Conservation (phyloP, 1,140 invertebrate species). For the Aphidius ervi region DNA sequence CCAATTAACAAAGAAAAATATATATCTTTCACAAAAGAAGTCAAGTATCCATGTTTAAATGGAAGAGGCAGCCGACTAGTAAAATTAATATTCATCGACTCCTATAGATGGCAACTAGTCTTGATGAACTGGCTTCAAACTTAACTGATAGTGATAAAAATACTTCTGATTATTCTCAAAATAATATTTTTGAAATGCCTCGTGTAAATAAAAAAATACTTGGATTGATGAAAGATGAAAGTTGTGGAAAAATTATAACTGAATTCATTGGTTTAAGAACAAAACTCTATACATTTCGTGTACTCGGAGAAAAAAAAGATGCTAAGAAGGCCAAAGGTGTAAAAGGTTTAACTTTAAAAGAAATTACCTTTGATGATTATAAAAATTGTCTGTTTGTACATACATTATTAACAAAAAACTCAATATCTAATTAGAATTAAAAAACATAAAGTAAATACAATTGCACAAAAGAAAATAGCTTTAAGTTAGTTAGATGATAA, state of each 20-base stretch:
- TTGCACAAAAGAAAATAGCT: slow-evolving; percentile 11
- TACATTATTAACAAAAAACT: background rate
- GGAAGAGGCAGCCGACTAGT: no score
- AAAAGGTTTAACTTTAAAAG: slow-evolving; percentile 16
- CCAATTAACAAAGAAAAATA: no score
- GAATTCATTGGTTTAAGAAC: slow-evolving; percentile 17
- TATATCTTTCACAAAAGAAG: no score
- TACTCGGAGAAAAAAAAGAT: background rate
- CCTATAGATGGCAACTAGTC: no score
- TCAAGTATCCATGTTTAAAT: no score
- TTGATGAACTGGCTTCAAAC: no score
- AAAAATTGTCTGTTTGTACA: slow-evolving; percentile 16
- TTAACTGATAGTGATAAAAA: no score
- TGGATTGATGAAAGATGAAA: slow-evolving; percentile 19
- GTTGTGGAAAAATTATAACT: slow-evolving; percentile 17
- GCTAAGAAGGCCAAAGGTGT: slow-evolving; percentile 23
- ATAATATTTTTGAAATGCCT: no score
- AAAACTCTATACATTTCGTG: slow-evolving; percentile 12
- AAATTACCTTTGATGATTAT: slow-evolving; percentile 20
- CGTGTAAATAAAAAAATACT: slow-evolving; percentile 19
- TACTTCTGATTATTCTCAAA: no score
- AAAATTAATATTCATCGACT: no score
- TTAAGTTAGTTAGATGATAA: slow-evolving; percentile 10
- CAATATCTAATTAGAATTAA: slow-evolving; percentile 9
- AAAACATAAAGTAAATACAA: slow-evolving; percentile 17